Base-by-base conservation (phyloP, 2,888 invertebrate species). In the Eristalis pertinax region DNA sequence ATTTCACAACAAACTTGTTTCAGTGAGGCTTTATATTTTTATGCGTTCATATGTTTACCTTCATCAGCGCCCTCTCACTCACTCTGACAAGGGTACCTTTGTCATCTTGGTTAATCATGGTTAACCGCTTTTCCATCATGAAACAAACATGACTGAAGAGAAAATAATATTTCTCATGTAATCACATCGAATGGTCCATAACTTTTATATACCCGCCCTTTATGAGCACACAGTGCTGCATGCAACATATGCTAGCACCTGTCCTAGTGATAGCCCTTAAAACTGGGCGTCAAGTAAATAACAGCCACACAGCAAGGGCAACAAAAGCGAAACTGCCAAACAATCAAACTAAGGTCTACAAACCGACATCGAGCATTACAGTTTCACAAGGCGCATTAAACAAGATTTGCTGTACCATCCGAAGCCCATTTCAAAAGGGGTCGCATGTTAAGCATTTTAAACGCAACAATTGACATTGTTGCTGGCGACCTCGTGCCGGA, bases 401-500 rank as follows among this genome's bases (percentile, higher is more conserved):
- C 29, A 41, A 63, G 62, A 68, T 68, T 68, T 67, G 24, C 65
- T 68, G 58, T 38, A 29, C 60, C 76, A 67, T 67, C 29, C 41
- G 4, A 43, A 29, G n/a, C 50, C n/a, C 29, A 7, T 50, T 29
- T 38, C 35, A 41, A 68, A 77, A 68, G 60, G 43, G 50, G 60
- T 56, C 32, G 32, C 32, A 13, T 32, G 64, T 32, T 5, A 32
- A 32, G 8, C 32, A 38, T 58, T 4, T 7, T 56, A 22, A 58
- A 41, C 62, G 77, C 76, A 80, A 76, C 68, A 76, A 68, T 81
- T 76, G 67, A 76, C 76, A 73, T 67, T 80, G 75, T 84, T 84
- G 74, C 65, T 35, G 24, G 58, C 13, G 3, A 8, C 24, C 56
- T 4, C 8, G 32, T 8, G 1, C 50, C 35, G 19, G 35, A 60